Evolutionary conservation across 2,113 vertebrate genomes (phyloP).

Genomic region (Clarias magur): DNA sequence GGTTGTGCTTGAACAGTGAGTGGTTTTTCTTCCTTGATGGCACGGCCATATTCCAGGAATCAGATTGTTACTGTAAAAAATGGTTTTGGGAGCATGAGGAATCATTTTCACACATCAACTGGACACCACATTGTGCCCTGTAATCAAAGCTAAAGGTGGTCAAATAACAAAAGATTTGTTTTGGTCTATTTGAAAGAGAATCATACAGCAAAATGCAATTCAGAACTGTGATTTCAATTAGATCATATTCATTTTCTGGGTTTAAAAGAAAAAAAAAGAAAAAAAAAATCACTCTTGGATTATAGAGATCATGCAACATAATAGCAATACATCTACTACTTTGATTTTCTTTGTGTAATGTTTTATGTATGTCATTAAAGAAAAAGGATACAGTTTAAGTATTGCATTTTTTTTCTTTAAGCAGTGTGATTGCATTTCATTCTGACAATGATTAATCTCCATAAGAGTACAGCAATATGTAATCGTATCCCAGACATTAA

Average conservation of each 20-base stretch:
- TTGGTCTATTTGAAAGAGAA: not conserved
- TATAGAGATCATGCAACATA: not conserved
- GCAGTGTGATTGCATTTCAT: not conserved
- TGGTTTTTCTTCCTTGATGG: too few relatives aligned
- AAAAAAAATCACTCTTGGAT: too few relatives aligned
- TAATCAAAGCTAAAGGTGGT: too few relatives aligned
- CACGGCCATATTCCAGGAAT: too few relatives aligned
- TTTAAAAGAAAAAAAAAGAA: not conserved
- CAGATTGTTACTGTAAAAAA: too few relatives aligned
- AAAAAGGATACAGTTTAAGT: not conserved
- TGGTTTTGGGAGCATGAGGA: too few relatives aligned
- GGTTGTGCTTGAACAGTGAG: too few relatives aligned
- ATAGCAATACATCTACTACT: not conserved
- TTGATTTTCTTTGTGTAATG: not conserved
- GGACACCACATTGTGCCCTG: too few relatives aligned
- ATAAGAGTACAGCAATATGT: not conserved
- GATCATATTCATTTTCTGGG: not conserved
- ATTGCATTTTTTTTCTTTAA: not conserved
- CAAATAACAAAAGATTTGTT: too few relatives aligned
- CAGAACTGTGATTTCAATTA: not conserved
- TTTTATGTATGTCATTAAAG: not conserved
- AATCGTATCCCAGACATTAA: constrained; percentile 7
- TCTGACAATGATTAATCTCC: not conserved
- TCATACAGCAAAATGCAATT: not conserved
- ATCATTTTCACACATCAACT: too few relatives aligned